Conservation (phyloP, 1,140 invertebrate genomes). For the Drosophila setifemur region DNA sequence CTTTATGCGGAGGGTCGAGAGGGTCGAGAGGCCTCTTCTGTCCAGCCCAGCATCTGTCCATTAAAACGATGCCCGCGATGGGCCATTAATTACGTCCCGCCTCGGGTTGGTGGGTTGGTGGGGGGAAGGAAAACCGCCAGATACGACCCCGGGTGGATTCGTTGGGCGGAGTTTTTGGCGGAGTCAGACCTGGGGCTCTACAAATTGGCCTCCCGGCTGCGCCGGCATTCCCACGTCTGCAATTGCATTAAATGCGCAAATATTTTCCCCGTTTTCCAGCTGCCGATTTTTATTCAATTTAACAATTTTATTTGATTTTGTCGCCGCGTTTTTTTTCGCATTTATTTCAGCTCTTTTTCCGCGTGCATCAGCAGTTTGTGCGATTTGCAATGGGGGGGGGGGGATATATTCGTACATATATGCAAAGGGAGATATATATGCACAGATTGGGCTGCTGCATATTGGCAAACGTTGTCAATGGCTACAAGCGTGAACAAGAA, state of each 20-base stretch:
- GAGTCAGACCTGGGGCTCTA: conserved; percentile 3
- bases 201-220: conserved; percentile 49
- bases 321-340: conserved; percentile 35
- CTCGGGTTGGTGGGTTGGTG: conserved; percentile 30
- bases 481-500: conserved; percentile 75
- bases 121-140: neutral
- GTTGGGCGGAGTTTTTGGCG: no score
- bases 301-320: conserved; percentile 78
- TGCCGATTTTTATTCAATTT: conserved; percentile 78
- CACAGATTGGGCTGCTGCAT: neutral
- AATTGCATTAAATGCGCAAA: conserved; percentile 76
- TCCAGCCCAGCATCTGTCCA: conserved; percentile 46
- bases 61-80: conserved; percentile 53
- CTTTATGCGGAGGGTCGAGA: conserved; percentile 12
- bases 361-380: conserved; percentile 55
- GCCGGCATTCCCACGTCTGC: conserved; percentile 32
- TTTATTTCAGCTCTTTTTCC: conserved; percentile 24
- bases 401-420: neutral
- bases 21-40: neutral
- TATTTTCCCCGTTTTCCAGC: conserved; percentile 67
- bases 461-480: conserved; percentile 59
- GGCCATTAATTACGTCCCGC: conserved; percentile 66
- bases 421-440: no score
- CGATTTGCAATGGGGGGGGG: conserved; percentile 8
- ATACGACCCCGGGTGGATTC: neutral